Conservation (phyloP, 92 coral and sea anemone species). For the Zoanthus sociatus region DNA sequence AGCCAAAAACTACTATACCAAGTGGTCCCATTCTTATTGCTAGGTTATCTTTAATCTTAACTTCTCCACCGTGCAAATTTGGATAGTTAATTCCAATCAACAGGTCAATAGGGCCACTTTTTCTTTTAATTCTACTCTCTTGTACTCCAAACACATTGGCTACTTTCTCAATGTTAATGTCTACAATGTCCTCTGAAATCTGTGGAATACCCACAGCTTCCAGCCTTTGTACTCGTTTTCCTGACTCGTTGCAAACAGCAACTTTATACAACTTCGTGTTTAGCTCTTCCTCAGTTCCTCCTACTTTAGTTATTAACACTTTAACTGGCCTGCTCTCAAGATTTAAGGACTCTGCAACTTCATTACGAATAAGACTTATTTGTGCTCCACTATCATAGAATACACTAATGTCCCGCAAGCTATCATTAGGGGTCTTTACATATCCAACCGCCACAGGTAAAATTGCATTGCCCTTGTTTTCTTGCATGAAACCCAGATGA, state of each 20-base stretch:
- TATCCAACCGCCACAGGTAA: neutral
- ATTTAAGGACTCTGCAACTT: constrained; percentile 33
- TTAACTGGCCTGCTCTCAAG: neutral
- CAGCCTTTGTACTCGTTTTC: constrained; percentile 3
- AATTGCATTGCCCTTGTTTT: neutral
- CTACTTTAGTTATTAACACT: constrained; percentile 55
- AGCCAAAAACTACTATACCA: constrained; percentile 69
- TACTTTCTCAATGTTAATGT: constrained; percentile 20
- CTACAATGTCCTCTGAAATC: constrained; percentile 61
- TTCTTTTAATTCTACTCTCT: constrained; percentile 26
- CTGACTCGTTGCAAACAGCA: constrained; percentile 18
- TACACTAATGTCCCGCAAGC: neutral
- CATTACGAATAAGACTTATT: constrained; percentile 50
- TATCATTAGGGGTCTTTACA: neutral
- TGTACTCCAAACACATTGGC: constrained; percentile 45
- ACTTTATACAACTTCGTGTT: constrained; percentile 60
- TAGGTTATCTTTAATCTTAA: constrained; percentile 54
- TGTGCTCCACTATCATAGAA: constrained; percentile 69
- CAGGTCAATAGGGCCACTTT: constrained; percentile 65
- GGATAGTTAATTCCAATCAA: constrained; percentile 72
- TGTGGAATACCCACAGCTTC: constrained; percentile 58
- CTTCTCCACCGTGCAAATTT: constrained; percentile 67
- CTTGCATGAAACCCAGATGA: neutral
- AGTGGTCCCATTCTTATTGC: constrained; percentile 67
- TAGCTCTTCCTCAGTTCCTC: constrained; percentile 65